phyloP scores from a whole-genome alignment of 2,888 invertebrate species.

The Nomada fucata region DNA sequence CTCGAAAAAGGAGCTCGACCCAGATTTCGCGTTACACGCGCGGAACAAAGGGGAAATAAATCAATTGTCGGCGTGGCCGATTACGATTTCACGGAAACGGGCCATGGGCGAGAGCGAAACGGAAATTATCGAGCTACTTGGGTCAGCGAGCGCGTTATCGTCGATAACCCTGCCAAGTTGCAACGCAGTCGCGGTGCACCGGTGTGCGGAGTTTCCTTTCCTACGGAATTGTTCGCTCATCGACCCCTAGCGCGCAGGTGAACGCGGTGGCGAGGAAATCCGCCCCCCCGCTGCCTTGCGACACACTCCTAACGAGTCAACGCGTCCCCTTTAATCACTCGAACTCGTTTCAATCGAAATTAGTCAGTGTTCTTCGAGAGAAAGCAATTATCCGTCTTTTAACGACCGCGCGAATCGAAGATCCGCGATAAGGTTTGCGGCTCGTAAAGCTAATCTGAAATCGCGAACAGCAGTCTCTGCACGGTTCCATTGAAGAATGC shows the following conservation, averaged over 20 bases:
- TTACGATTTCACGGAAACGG: conserved; percentile 29
- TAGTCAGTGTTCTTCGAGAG: neutral
- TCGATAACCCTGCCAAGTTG: conserved; percentile 41
- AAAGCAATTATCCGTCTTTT: neutral
- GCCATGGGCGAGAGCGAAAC: neutral
- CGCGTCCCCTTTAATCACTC: no score
- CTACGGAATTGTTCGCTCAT: neutral
- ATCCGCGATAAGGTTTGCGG: neutral
- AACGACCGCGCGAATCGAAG: neutral
- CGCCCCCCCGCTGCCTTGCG: no score
- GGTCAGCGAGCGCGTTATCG: conserved; percentile 48
- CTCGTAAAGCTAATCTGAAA: no score
- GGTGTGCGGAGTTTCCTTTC: conserved; percentile 32
- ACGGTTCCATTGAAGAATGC: neutral
- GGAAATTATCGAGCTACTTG: conserved; percentile 25
- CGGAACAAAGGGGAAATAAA: conserved; percentile 37
- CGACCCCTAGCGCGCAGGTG: neutral
- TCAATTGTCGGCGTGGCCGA: conserved; percentile 25
- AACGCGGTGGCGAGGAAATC: no score
- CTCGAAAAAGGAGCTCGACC: conserved; percentile 14
- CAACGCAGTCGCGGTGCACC: neutral
- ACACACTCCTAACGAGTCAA: no score
- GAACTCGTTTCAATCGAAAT: no score
- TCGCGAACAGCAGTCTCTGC: no score
- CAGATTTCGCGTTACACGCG: neutral